These are phyloP conservation scores for Marmota monax DNA, from an alignment of 2,113 vertebrate species.

Conservation along the genomic window DNA sequence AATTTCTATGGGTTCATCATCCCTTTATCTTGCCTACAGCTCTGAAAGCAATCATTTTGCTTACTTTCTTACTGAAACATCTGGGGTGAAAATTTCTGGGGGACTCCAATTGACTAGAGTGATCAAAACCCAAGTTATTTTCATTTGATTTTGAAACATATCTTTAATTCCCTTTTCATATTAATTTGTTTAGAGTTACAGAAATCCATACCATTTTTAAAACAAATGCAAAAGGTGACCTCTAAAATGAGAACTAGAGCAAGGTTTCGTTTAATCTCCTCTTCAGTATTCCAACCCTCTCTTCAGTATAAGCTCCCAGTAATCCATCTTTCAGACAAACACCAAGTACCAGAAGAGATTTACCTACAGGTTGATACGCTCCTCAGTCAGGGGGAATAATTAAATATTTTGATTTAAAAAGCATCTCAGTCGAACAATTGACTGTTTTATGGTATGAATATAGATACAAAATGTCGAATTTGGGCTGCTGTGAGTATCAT, in stretches of 20 bases:
- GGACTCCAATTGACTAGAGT: neutral
- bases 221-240: neutral
- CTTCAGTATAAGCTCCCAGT: neutral
- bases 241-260: neutral
- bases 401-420: conserved; percentile 65
- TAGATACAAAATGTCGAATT: neutral
- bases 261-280: neutral
- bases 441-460: neutral
- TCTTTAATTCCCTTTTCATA: neutral
- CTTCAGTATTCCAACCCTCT: neutral
- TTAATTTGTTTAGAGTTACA: neutral
- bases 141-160: neutral
- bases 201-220: conserved; percentile 20
- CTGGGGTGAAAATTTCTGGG: neutral
- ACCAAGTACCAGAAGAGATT: neutral
- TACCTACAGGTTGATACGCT: neutral
- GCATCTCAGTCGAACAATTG: neutral
- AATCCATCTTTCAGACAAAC: neutral
- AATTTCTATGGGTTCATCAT: neutral
- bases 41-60: neutral
- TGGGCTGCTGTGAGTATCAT: neutral
- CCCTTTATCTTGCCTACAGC: neutral
- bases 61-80: neutral
- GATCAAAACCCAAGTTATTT: neutral
- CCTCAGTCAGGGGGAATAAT: neutral